These are phyloP conservation scores for Eilema caniola DNA, from an alignment of 2,888 invertebrate species.

Conservation along the genomic window DNA sequence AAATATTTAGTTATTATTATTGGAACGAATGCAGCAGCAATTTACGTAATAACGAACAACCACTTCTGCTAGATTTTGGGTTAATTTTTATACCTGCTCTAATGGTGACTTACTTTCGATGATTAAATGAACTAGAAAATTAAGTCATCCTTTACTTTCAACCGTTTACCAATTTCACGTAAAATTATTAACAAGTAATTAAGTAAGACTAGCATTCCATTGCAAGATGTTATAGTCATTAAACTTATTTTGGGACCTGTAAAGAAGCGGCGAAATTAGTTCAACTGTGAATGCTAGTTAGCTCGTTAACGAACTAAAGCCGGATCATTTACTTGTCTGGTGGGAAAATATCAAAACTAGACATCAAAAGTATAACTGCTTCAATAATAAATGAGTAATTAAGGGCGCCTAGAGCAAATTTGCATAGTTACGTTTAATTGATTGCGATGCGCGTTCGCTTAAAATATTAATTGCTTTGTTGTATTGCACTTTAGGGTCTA, in stretches of 20 bases:
- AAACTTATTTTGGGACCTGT: slow-evolving; percentile 22
- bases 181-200: slow-evolving; percentile 23
- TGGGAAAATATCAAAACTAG: slow-evolving; percentile 5
- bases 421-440: background rate
- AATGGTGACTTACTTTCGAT: slow-evolving; percentile 19
- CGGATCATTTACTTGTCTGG: background rate
- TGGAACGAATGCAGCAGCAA: background rate
- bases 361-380: background rate
- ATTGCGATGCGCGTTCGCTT: background rate
- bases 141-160: slow-evolving; percentile 19
- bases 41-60: background rate
- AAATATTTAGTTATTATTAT: background rate
- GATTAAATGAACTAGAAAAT: slow-evolving; percentile 10
- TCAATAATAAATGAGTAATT: background rate
- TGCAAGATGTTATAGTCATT: slow-evolving; percentile 17
- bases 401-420: background rate
- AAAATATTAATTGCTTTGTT: no score
- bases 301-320: slow-evolving; percentile 26
- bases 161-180: slow-evolving; percentile 33
- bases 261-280: slow-evolving; percentile 30
- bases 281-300: slow-evolving; percentile 29
- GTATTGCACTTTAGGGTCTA: no score
- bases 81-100: background rate
- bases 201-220: slow-evolving; percentile 15
- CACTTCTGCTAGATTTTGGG: background rate